Evolutionary conservation across 2,113 vertebrate genomes (phyloP), one percentile per base, ranked within the genome.

Genomic region (Siniperca chuatsi): DNA sequence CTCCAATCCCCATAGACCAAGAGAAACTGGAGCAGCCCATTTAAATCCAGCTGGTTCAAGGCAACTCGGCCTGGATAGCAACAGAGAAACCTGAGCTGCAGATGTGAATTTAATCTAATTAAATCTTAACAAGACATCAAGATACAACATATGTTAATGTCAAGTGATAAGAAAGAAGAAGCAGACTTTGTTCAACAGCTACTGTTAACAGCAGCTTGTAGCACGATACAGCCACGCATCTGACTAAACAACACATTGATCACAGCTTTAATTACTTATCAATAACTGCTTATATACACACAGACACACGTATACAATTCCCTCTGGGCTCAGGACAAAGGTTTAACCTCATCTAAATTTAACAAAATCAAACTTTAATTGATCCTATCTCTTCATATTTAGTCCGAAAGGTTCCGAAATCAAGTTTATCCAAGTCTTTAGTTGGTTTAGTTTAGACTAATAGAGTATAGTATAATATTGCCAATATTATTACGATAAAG

Each of bases 191-290:
- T 42, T 70, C 7, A 50, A 54, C 44, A 48, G 73, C 42, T 7
- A 21, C 40, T 35, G 42, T 44, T 48, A 25, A 35, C 18, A 54
- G 65, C 25, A 46, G 40, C 40, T 23, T 25, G 60, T 33, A 77
- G 77, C 40, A 69, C 0, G 77, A 86, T 62, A 48, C 6, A 42
- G 37, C 11, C 29, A 8, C 23, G 21, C 29, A 58, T 60, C 78
- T 29, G 58, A 48, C 70, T 46, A 5, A 25, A 72, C 80, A 58
- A 37, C 35, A 60, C 73, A 79, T 70, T 60, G 33, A 78, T 60
- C 67, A 62, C 71, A 69, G 55, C 80, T 60, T 58, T 78, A 75
- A 81, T 65, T 46, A 65, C 16, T 8, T 2, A 57, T 83, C 72
- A 50, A 1, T 70, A 74, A 10, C 20, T 50, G 72, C 29, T 64